Conservation (phyloP, 2,797 vertebrate genomes). For the Melanitta fusca region DNA sequence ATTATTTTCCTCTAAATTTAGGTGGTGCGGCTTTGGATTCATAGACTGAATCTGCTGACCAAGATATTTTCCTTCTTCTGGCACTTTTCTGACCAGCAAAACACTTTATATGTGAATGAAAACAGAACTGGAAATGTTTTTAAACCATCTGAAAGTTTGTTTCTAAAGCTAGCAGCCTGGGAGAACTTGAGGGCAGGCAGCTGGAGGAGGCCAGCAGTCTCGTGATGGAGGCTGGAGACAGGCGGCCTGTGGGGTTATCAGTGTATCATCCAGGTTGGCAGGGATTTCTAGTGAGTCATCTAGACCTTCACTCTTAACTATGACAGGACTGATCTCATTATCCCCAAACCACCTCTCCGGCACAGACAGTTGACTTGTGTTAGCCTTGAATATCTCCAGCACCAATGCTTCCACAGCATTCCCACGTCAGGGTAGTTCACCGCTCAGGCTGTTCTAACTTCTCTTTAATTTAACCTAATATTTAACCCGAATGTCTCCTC, state of each 20-base stretch:
- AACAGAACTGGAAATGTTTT: constrained; percentile 20
- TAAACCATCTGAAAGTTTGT: background rate
- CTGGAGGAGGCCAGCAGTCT: background rate
- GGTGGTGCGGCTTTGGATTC: background rate
- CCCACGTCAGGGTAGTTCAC: background rate
- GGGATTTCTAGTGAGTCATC: constrained; percentile 13
- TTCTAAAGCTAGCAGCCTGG: background rate
- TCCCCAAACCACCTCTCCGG: background rate
- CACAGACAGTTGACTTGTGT: background rate
- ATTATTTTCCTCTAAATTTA: background rate
- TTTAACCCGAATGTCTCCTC: background rate
- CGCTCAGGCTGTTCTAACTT: background rate
- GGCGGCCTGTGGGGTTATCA: background rate
- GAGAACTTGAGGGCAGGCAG: background rate
- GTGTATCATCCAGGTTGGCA: constrained; percentile 14
- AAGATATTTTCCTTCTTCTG: constrained; percentile 1
- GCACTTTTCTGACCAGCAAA: constrained; percentile 36
- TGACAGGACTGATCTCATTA: background rate
- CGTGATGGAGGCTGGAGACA: background rate
- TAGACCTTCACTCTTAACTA: background rate
- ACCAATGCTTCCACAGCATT: rapidly evolving
- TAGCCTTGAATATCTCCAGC: background rate
- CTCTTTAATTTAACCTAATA: background rate
- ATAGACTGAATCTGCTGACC: constrained; percentile 6
- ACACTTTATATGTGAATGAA: background rate